Evolutionary conservation across 1,140 invertebrate species (phyloP).

Genomic region (Branchinecta lynchi): DNA sequence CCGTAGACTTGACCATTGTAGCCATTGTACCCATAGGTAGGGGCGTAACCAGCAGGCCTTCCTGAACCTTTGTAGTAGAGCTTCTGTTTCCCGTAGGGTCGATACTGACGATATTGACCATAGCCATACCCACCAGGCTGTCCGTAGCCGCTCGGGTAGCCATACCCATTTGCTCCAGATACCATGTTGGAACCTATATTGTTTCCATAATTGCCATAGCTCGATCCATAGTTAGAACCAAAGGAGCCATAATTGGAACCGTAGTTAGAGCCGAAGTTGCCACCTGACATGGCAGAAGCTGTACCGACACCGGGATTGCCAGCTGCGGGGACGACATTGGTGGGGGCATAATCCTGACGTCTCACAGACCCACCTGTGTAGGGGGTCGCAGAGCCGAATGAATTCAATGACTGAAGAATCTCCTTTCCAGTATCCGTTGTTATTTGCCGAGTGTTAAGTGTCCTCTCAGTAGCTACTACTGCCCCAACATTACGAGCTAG

Average conservation of each 20-base stretch:
- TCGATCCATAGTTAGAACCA: background rate
- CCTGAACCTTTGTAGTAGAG: background rate
- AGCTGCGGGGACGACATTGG: background rate
- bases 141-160: too few relatives aligned
- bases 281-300: background rate
- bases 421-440: background rate
- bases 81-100: background rate
- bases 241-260: conserved; percentile 3
- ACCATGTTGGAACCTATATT: too few relatives aligned
- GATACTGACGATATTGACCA: background rate
- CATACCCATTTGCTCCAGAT: too few relatives aligned
- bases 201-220: background rate
- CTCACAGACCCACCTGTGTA: background rate
- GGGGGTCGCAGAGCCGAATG: background rate
- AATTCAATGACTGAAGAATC: background rate
- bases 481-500: too few relatives aligned
- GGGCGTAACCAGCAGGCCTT: background rate
- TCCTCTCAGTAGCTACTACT: too few relatives aligned
- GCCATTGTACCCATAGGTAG: background rate
- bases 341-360: background rate
- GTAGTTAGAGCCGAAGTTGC: background rate
- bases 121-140: background rate
- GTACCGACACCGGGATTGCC: too few relatives aligned
- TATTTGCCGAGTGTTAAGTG: background rate
- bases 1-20: background rate